Evolutionary conservation across 2,888 invertebrate genomes (phyloP), one percentile per base, ranked within the genome.

Genomic region (Meteorus cinctellus): DNA sequence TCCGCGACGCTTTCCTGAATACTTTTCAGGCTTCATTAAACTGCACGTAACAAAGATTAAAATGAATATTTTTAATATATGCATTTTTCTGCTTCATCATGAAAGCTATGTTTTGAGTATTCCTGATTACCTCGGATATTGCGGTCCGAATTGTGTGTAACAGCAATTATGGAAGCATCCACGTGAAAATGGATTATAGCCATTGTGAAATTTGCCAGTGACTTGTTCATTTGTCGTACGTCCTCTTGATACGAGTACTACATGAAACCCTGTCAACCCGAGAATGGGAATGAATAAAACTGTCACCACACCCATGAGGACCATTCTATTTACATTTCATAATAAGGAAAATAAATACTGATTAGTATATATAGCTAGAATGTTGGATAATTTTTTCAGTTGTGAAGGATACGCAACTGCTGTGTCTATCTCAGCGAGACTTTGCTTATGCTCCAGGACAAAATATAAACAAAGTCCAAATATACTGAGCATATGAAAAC

Each of bases 201-300:
- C 99, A 74, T 98, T 98, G 87, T 98, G 97, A 92, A 99, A 99
- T 92, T 99, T 99, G 76, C 98, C 98, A 19, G 99, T 99, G 79
- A 99, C 99, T 92, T 99, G 99, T 91, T 99, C 99, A 91, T 99
- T 99, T 81, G 99, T 99, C 75, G 99, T 99, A 81, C 99, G 93
- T 55, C 99, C 99, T 79, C 98, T 92, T 36, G 97, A 96, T 73
- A 99, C 98, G 82, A 99, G 93, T 85, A 99, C 96, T 92, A 98
- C 95, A 90, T 99, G 99, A 91, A 99, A 99, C 79, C 97, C 97
- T 78, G 99, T 98, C 88, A 99, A 92, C 82, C 99, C 99, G 90
- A 98, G 95, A 85, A 99, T 98, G 79, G 99, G 99, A 89, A 99
- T 96, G 87, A 98, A 95, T 85, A 99, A 92, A 81, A 99, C 90